These are phyloP conservation scores for Tuberolachnus salignus DNA, from an alignment of 2,888 invertebrate species.

Conservation along the genomic window DNA sequence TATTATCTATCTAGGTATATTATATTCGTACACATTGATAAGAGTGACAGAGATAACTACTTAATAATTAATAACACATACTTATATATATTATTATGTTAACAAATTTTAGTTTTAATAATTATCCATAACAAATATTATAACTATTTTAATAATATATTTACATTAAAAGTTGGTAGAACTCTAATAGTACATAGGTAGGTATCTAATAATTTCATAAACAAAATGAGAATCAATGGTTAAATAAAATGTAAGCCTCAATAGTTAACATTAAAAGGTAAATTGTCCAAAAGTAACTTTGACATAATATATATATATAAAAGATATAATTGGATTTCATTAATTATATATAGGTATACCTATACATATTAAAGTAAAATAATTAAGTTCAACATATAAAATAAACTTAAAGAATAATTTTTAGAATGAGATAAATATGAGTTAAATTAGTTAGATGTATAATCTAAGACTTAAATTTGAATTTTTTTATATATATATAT, in stretches of 20 bases:
- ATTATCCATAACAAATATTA: background rate
- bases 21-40: too few relatives aligned
- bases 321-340: background rate
- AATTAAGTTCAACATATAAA: background rate
- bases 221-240: constrained; percentile 20
- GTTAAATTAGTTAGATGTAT: too few relatives aligned
- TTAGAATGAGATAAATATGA: background rate
- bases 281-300: too few relatives aligned
- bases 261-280: background rate
- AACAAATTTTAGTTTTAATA: too few relatives aligned
- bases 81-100: too few relatives aligned
- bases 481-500: background rate
- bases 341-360: background rate
- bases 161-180: background rate
- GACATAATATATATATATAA: background rate
- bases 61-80: too few relatives aligned
- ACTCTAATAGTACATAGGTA: too few relatives aligned
- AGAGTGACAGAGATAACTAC: too few relatives aligned
- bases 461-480: background rate
- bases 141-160: constrained; percentile 6
- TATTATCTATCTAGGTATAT: too few relatives aligned
- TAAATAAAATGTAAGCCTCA: constrained; percentile 3
- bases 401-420: background rate
- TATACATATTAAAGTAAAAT: background rate
- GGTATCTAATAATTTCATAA: background rate